Base-by-base conservation (phyloP, 2,113 vertebrate species). In the Odontophorus gujanensis region DNA sequence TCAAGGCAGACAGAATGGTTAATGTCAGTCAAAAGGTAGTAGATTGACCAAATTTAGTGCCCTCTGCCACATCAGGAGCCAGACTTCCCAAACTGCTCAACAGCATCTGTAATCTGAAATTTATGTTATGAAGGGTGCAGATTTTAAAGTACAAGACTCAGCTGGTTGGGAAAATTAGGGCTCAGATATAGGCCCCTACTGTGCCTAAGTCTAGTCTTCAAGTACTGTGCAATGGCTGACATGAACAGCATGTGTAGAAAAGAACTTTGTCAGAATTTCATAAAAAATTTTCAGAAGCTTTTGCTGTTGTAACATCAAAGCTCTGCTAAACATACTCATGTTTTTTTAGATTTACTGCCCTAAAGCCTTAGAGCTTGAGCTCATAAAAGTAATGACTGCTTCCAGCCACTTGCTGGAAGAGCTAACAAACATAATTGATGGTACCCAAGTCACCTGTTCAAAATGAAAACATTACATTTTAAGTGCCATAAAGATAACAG, bases 271-370 rank as follows among this genome's bases (percentile, higher is more conserved):
- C 48, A 86, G 58, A 61, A 66, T 50, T 59, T 38, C 22, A 19
- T 79, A 86, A 32, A 1, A 62, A 36, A 8, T 25, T 50, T 83
- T 80, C 51, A 86, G n/a, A 55, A 69, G 34, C 30, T 72, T 86
- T 84, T 71, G 28, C 45, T 82, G 20, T 43, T 51, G 57, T 61
- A 74, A 74, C 38, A 61, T 79, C 72, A 89, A 75, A 92, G 22
- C 38, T 55, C 13, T 40, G 47, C 26, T 40, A 61, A 22, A 65
- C 17, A 43, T 75, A 59, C 59, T 66, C 34, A 13, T 32, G 11
- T 12, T 94, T 57, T 63, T 63, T 79, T 79, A 34, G 26, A 34
- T 79, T 79, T 38, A 43, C n/a, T 79, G 40, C 40, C 25, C 50
- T 66, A 28, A 69, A 82, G 72, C 32, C 51, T 66, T 75, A 61